Percentiles rank a stretch among this genome's conserved stretches.
Evolutionary conservation across 1,140 invertebrate genomes (phyloP).

Genomic region (Monochamus saltuarius): DNA sequence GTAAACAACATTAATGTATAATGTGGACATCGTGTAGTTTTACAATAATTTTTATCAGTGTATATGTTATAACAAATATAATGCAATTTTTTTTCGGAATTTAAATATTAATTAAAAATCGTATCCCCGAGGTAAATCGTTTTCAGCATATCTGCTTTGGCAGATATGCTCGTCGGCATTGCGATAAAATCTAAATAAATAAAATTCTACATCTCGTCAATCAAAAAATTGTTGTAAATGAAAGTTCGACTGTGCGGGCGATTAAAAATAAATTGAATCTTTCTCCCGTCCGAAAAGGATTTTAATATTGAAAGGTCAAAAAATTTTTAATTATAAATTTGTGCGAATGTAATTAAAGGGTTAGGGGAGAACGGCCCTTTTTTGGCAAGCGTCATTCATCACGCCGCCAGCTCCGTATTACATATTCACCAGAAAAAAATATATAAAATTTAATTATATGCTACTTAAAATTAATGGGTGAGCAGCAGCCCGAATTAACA

Average conservation of each 20-base stretch:
- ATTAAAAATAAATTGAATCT: conserved; percentile 5
- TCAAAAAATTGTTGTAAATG: too few relatives aligned
- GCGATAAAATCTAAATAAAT: too few relatives aligned
- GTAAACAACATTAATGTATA: too few relatives aligned
- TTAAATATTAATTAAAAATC: too few relatives aligned
- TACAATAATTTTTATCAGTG: too few relatives aligned
- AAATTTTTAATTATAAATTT: conserved; percentile 27
- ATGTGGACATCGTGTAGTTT: too few relatives aligned
- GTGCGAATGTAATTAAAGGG: conserved; percentile 25
- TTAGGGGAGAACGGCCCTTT: conserved; percentile 1
- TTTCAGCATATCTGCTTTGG: too few relatives aligned
- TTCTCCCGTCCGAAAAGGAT: neutral
- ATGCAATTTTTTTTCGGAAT: too few relatives aligned
- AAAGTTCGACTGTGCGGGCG: neutral
- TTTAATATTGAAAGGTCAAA: conserved; percentile 14
- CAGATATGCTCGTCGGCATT: too few relatives aligned
- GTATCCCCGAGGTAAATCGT: too few relatives aligned
- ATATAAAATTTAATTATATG: conserved; percentile 53
- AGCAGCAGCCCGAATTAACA: conserved; percentile 50
- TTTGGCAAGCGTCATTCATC: neutral
- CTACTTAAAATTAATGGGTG: conserved; percentile 52
- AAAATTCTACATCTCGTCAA: too few relatives aligned
- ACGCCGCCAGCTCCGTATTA: conserved; percentile 9
- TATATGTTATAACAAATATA: too few relatives aligned
- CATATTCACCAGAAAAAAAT: conserved; percentile 45